Evolutionary conservation across 1,140 invertebrate species (phyloP).

Genomic region (Conus betulinus): DNA sequence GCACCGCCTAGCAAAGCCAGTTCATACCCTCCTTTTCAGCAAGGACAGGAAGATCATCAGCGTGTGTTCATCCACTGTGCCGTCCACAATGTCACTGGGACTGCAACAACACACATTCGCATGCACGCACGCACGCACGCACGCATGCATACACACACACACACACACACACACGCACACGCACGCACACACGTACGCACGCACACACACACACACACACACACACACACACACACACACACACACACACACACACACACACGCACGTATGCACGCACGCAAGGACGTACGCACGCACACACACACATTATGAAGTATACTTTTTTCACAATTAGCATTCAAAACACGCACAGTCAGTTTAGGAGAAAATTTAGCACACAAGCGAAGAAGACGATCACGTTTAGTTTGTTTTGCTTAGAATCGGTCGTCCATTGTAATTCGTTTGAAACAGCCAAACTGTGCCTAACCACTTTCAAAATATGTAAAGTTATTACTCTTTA

Average conservation of each 20-base stretch:
- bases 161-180: neutral
- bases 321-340: too few species aligned
- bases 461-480: too few species aligned
- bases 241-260: slow-evolving; percentile 4
- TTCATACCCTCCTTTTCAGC: slow-evolving; percentile 61
- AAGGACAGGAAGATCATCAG: slow-evolving; percentile 69
- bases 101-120: slow-evolving; percentile 47
- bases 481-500: too few species aligned
- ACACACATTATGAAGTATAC: too few species aligned
- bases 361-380: too few species aligned
- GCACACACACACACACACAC: neutral
- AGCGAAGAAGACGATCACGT: too few species aligned
- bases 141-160: neutral
- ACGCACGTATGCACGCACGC: neutral
- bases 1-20: too few species aligned
- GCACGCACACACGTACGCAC: neutral
- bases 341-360: too few species aligned
- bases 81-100: slow-evolving; percentile 64
- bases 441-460: too few species aligned
- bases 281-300: too few species aligned
- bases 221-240: neutral
- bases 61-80: slow-evolving; percentile 67
- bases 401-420: too few species aligned
- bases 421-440: too few species aligned
- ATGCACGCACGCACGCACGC: neutral